Percentiles rank a stretch among this genome's conserved stretches.
Conservation (phyloP, 2,113 vertebrate genomes). For the Galeopterus variegatus region DNA sequence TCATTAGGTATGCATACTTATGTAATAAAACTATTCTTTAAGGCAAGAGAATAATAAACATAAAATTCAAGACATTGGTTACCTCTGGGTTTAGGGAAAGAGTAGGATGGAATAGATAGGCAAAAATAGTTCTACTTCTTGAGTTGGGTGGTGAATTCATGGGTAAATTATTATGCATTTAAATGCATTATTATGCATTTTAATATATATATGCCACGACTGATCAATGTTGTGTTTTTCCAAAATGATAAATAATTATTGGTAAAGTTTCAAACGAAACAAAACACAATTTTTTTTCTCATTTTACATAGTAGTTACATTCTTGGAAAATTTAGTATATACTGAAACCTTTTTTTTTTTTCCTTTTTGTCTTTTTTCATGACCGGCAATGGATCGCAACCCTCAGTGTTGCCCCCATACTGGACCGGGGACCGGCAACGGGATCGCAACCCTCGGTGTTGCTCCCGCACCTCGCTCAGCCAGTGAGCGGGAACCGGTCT, state of each 20-base stretch:
- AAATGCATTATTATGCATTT: background rate
- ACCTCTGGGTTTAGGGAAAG: background rate
- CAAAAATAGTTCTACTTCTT: slow-evolving; percentile 2
- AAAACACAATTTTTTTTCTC: slow-evolving; percentile 7
- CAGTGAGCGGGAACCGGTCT: too few species aligned
- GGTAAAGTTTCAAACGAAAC: slow-evolving; percentile 32
- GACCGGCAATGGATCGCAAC: too few species aligned
- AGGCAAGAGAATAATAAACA: background rate
- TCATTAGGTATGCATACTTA: background rate
- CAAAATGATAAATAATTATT: slow-evolving; percentile 37
- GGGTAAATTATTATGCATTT: background rate
- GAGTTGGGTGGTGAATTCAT: background rate
- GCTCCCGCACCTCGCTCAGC: too few species aligned
- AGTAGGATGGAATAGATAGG: background rate
- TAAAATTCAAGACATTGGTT: background rate
- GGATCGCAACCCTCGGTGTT: too few species aligned
- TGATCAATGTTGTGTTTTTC: slow-evolving; percentile 13
- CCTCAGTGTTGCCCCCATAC: too few species aligned
- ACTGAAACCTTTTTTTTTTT: background rate
- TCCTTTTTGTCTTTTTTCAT: too few species aligned
- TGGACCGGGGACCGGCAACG: too few species aligned
- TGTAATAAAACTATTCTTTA: slow-evolving; percentile 13
- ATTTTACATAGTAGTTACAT: background rate
- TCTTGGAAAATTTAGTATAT: slow-evolving; percentile 6
- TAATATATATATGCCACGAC: background rate